Percentiles rank a stretch among this genome's conserved stretches.
Conservation (phyloP, 2,797 vertebrate species). For the Leptoclinus maculatus region DNA sequence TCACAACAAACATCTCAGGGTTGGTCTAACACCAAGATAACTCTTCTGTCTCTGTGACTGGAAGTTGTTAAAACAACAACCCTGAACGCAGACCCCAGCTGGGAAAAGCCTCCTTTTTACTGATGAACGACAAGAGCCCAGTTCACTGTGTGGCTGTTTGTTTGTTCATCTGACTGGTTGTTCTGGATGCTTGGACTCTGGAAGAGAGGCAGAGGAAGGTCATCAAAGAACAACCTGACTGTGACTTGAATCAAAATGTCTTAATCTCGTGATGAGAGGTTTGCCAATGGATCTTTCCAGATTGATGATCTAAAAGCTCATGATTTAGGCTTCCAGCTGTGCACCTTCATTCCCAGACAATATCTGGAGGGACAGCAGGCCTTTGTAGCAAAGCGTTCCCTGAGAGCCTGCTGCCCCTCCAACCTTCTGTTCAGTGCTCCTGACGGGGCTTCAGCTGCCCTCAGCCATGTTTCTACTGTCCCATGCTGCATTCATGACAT, state of each 20-base stretch:
- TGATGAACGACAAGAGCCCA: background rate
- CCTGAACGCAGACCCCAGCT: slow-evolving; percentile 34
- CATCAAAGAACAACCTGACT: slow-evolving; percentile 23
- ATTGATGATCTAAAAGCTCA: background rate
- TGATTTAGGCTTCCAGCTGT: background rate
- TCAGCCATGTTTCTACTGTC: background rate
- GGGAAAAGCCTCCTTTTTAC: slow-evolving; percentile 40
- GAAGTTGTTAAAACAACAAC: slow-evolving; percentile 1
- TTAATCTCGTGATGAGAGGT: slow-evolving; percentile 25
- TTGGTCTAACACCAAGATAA: slow-evolving; percentile 45
- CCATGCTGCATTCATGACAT: slow-evolving; percentile 33
- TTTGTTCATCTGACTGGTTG: slow-evolving; percentile 12
- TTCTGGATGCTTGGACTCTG: slow-evolving; percentile 5
- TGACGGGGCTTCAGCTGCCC: background rate
- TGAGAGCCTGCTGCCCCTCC: slow-evolving; percentile 8
- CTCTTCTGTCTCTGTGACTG: slow-evolving; percentile 28
- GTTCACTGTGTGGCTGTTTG: slow-evolving; percentile 4
- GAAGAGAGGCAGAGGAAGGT: slow-evolving; percentile 5
- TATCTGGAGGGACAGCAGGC: background rate
- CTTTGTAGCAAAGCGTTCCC: slow-evolving; percentile 3
- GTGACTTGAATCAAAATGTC: slow-evolving; percentile 52
- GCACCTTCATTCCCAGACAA: too few relatives aligned
- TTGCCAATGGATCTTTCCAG: background rate
- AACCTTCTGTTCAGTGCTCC: background rate
- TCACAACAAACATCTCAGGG: slow-evolving; percentile 75